These are phyloP conservation scores for Gymnothorax reevesii DNA, from an alignment of 2,797 vertebrate genomes.

Conservation along the genomic window DNA sequence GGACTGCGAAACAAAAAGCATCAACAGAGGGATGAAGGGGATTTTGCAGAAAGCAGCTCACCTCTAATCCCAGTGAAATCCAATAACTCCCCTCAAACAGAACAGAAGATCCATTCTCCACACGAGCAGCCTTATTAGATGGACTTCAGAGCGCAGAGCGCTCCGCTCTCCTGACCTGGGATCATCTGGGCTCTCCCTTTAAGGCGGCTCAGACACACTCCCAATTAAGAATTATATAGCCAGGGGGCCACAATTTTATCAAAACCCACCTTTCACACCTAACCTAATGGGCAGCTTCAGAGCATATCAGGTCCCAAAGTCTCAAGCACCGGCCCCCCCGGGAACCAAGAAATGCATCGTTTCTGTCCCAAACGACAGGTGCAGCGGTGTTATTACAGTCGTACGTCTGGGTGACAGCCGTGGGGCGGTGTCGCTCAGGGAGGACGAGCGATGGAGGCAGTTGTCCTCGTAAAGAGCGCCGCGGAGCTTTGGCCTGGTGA, in stretches of 20 bases:
- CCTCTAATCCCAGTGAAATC: constrained; percentile 25
- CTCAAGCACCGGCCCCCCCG: not conserved
- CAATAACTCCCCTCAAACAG: constrained; percentile 10
- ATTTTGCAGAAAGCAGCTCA: not conserved
- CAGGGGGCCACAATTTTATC: constrained; percentile 8
- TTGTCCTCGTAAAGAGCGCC: not conserved
- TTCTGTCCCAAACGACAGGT: not conserved
- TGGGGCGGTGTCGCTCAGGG: not conserved
- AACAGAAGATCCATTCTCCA: not conserved
- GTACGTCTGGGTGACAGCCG: not conserved
- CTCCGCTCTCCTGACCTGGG: not conserved
- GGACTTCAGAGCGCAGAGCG: not conserved
- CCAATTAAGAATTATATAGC: constrained; percentile 22
- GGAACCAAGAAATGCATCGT: not conserved
- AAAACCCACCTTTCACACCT: not conserved
- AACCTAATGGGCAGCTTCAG: not conserved
- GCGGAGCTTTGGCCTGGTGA: not conserved
- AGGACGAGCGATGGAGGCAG: not conserved
- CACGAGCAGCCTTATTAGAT: no score
- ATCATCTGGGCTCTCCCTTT: not conserved
- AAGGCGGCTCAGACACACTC: constrained; percentile 13
- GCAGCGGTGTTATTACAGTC: not conserved
- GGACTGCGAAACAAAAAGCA: not conserved
- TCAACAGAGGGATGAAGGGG: not conserved
- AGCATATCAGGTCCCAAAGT: constrained; percentile 28